Conservation (phyloP, 2,113 vertebrate genomes). For the Polypterus bichir region DNA sequence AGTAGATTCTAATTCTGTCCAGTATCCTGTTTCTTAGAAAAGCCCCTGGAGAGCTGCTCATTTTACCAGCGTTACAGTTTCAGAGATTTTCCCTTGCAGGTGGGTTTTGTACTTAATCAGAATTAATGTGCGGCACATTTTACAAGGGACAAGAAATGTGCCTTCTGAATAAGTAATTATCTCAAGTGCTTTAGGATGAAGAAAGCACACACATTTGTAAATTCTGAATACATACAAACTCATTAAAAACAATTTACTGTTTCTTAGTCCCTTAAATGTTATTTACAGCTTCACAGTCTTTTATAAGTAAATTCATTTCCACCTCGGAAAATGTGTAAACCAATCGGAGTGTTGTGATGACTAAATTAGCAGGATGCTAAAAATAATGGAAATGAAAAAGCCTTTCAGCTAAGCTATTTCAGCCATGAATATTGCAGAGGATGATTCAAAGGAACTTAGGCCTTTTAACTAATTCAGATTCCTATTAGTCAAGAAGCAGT, state of each 20-base stretch:
- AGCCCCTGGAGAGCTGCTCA: constrained; percentile 83
- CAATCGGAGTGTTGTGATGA: constrained; percentile 30
- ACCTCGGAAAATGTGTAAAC: constrained; percentile 26
- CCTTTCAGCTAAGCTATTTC: constrained; percentile 41
- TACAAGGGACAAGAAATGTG: constrained; percentile 71
- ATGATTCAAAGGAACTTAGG: constrained; percentile 38
- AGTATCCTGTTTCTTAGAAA: constrained; percentile 69
- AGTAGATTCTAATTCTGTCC: constrained; percentile 90
- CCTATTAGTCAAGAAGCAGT: constrained; percentile 25
- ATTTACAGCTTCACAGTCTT: constrained; percentile 36
- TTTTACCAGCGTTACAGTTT: constrained; percentile 89
- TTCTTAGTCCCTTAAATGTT: constrained; percentile 25
- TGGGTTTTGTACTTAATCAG: constrained; percentile 79
- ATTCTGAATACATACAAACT: constrained; percentile 25
- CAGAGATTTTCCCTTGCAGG: constrained; percentile 74
- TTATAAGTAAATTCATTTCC: constrained; percentile 36
- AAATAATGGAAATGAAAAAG: constrained; percentile 45
- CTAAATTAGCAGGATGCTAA: constrained; percentile 41
- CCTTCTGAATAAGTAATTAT: constrained; percentile 82
- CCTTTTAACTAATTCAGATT: constrained; percentile 52
- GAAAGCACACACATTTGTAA: constrained; percentile 25
- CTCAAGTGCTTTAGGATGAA: constrained; percentile 68
- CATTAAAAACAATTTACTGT: constrained; percentile 19
- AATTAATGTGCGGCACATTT: constrained; percentile 93
- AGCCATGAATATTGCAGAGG: constrained; percentile 45